A percentile compares a stretch with the other conserved stretches of the same genome.
Conservation (phyloP, 1,140 invertebrate species). For the Heliconius hermathena region DNA sequence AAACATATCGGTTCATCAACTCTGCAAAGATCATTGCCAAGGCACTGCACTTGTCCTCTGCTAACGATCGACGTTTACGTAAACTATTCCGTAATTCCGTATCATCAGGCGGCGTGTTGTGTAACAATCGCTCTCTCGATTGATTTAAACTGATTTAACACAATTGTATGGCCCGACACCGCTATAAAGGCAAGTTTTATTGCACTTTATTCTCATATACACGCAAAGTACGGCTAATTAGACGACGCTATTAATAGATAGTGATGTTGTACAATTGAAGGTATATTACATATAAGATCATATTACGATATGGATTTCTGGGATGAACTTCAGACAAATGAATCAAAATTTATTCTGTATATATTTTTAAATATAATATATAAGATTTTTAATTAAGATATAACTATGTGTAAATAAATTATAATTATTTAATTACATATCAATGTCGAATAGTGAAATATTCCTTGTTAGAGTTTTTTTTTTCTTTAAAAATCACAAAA, state of each 20-base stretch:
- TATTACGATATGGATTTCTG: not conserved
- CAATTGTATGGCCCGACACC: conserved; percentile 37
- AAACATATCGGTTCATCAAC: conserved; percentile 14
- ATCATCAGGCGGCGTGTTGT: conserved; percentile 15
- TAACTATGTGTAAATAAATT: not conserved
- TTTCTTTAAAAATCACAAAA: not conserved
- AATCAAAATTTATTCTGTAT: not conserved
- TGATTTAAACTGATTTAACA: conserved; percentile 41
- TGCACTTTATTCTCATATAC: conserved; percentile 23
- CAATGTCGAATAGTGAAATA: not conserved
- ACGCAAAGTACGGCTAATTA: conserved; percentile 39
- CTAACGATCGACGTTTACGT: conserved; percentile 42
- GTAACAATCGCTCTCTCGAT: conserved; percentile 29
- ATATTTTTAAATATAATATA: not conserved
- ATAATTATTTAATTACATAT: not conserved
- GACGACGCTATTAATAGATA: conserved; percentile 37
- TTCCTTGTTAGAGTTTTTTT: not conserved
- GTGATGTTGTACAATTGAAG: conserved; percentile 32
- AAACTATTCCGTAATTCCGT: conserved; percentile 32
- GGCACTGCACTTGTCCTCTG: conserved; percentile 41
- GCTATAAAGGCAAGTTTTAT: conserved; percentile 25
- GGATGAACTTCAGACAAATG: not conserved
- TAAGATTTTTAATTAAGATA: conserved; percentile 1
- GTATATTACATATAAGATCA: not conserved
- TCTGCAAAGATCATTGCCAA: conserved; percentile 56